Conservation (phyloP, 2,797 vertebrate species). For the Sebastes cheni region DNA sequence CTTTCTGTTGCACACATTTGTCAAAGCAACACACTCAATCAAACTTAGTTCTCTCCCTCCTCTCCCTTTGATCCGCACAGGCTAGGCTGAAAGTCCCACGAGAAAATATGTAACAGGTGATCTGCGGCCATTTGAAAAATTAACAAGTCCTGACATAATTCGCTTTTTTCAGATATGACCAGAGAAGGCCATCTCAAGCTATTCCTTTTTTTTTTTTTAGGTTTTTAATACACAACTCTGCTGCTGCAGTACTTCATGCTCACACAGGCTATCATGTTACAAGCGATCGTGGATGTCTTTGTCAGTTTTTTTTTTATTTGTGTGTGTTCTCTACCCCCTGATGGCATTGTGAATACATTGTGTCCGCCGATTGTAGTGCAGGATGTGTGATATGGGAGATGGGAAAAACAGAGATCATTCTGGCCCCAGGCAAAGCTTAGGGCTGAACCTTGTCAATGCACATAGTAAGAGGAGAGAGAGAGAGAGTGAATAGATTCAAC, state of each 20-base stretch:
- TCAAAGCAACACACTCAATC: slow-evolving; percentile 74
- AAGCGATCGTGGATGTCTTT: slow-evolving; percentile 56
- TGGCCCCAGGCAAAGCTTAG: slow-evolving; percentile 76
- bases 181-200: not conserved
- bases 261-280: slow-evolving; percentile 32
- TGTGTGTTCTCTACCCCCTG: slow-evolving; percentile 78
- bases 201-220: not conserved
- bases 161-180: slow-evolving; percentile 34
- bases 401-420: slow-evolving; percentile 82
- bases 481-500: slow-evolving; percentile 37
- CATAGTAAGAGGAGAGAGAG: slow-evolving; percentile 38
- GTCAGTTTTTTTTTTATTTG: slow-evolving; percentile 61
- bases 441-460: slow-evolving; percentile 77
- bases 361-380: slow-evolving; percentile 82
- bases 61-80: slow-evolving; percentile 69
- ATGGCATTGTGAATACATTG: slow-evolving; percentile 79
- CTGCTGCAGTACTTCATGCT: slow-evolving; percentile 3
- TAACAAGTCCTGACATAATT: slow-evolving; percentile 63
- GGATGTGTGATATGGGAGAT: slow-evolving; percentile 81
- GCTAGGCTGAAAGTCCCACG: slow-evolving; percentile 51
- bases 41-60: slow-evolving; percentile 58
- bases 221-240: slow-evolving; percentile 15
- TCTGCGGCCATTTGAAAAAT: slow-evolving; percentile 56
- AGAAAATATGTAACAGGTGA: slow-evolving; percentile 74
- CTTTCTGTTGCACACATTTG: slow-evolving; percentile 74